Evolutionary conservation across 2,113 vertebrate species (phyloP).

Genomic region (Pyxicephalus adspersus): DNA sequence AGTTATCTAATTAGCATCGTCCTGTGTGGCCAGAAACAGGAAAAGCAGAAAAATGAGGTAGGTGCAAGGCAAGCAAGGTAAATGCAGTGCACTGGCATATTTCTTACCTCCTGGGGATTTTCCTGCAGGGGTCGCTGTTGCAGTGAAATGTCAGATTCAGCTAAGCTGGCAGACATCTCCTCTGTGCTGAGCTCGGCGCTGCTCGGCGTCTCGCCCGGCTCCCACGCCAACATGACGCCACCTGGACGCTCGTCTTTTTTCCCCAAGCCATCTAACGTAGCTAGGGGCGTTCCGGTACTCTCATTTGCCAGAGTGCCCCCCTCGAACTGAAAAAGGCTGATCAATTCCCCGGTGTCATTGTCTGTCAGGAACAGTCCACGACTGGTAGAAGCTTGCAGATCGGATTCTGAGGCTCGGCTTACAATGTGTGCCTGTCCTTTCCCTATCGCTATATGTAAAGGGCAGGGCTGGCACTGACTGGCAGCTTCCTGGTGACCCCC

Average conservation of each 20-base stretch:
- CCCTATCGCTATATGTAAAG: conserved; percentile 69
- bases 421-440: conserved; percentile 60
- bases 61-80: too few species aligned
- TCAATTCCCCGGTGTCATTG: conserved; percentile 74
- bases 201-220: neutral
- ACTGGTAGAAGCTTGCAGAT: conserved; percentile 47
- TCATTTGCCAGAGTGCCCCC: conserved; percentile 51
- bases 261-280: neutral
- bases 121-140: neutral
- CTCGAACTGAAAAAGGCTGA: conserved; percentile 77
- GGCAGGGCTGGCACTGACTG: conserved; percentile 63
- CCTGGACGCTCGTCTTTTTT: neutral
- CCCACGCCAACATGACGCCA: neutral
- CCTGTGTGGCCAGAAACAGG: too few species aligned
- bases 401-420: neutral
- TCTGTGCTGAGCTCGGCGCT: conserved; percentile 46
- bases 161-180: conserved; percentile 59
- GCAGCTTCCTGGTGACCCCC: conserved; percentile 7
- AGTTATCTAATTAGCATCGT: too few species aligned
- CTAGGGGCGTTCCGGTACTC: neutral
- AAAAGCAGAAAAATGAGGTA: too few species aligned
- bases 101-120: conserved; percentile 16
- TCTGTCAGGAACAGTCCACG: conserved; percentile 83
- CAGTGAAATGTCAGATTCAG: neutral
- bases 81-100: neutral